Evolutionary conservation across 2,113 vertebrate species (phyloP).

Genomic region (Nesoenas mayeri): DNA sequence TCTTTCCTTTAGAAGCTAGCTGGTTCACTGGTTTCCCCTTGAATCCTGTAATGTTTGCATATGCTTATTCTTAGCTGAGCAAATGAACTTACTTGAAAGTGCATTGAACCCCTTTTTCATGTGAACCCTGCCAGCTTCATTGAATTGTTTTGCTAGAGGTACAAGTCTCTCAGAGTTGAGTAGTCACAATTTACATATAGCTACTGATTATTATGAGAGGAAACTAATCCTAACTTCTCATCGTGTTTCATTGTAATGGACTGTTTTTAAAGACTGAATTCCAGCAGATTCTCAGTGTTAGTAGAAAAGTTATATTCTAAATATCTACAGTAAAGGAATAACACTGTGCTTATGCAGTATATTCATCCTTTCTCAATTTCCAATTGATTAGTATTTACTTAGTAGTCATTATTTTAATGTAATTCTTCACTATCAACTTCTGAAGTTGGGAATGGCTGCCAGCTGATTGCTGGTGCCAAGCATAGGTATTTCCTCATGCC

Average conservation of each 20-base stretch:
- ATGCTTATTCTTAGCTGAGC: constrained; percentile 20
- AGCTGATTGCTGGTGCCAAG: background rate
- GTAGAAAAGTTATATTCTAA: background rate
- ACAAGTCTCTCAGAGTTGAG: background rate
- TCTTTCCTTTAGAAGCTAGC: background rate
- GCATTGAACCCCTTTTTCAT: background rate
- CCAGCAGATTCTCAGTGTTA: background rate
- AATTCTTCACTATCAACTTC: background rate
- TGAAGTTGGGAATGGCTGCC: background rate
- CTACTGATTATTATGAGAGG: background rate
- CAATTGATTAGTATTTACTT: background rate
- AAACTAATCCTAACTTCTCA: background rate
- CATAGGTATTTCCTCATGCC: background rate
- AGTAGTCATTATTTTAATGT: background rate
- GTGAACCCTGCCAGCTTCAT: background rate
- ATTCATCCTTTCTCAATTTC: background rate
- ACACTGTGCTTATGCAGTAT: background rate
- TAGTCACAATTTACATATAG: background rate
- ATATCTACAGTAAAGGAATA: background rate
- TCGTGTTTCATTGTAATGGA: background rate
- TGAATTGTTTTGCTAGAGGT: background rate
- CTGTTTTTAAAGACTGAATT: background rate
- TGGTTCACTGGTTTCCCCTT: background rate
- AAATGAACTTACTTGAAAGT: constrained; percentile 17
- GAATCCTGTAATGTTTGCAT: background rate